Conservation (phyloP, 2,888 invertebrate species). For the Resseliella maxima region DNA sequence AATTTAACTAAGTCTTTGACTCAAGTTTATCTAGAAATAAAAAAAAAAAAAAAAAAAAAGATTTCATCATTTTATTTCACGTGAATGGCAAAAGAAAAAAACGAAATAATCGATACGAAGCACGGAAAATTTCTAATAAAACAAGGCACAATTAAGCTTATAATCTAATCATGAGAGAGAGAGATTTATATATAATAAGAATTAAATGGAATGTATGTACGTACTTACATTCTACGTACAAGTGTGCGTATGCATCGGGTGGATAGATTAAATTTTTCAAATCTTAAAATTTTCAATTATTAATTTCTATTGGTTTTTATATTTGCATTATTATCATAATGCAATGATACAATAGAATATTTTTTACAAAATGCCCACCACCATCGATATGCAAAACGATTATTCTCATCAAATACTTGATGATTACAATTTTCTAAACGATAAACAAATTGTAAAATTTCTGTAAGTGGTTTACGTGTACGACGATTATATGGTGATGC, state of each 20-base stretch:
- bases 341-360: conserved; percentile 77
- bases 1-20: neutral
- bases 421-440: conserved; percentile 68
- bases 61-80: too few relatives aligned
- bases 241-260: too few relatives aligned
- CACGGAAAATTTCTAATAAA: too few relatives aligned
- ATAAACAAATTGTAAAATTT: conserved; percentile 76
- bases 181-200: too few relatives aligned
- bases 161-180: too few relatives aligned
- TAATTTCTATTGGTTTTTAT: conserved; percentile 22
- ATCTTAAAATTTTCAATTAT: too few relatives aligned
- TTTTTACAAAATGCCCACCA: conserved; percentile 88
- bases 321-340: conserved; percentile 55
- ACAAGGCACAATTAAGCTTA: too few relatives aligned
- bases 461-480: conserved; percentile 75
- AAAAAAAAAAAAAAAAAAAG: neutral
- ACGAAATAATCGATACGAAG: too few relatives aligned
- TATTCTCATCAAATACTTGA: conserved; percentile 73
- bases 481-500: conserved; percentile 77
- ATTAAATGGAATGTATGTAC: too few relatives aligned
- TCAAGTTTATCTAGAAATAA: neutral
- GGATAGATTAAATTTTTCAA: too few relatives aligned
- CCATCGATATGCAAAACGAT: conserved; percentile 81
- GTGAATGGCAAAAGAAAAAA: too few relatives aligned
- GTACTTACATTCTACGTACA: too few relatives aligned